phyloP scores from a whole-genome alignment of 2,888 invertebrate genomes.

The Steinernema hermaphroditum region DNA sequence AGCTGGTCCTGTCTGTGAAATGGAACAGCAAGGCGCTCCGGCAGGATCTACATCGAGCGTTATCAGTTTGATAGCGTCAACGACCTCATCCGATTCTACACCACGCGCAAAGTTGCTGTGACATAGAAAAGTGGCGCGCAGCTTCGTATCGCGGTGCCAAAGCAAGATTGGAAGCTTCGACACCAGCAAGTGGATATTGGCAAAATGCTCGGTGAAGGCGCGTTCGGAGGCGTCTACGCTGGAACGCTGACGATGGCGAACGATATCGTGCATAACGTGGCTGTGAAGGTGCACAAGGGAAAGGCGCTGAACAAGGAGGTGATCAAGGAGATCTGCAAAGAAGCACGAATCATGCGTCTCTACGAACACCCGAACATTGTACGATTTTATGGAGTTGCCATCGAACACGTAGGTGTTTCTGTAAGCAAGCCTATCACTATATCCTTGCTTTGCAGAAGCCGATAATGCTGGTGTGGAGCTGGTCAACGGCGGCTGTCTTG shows the following conservation, averaged over 20 bases:
- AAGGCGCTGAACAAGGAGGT: slow-evolving; percentile 48
- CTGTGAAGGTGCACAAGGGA: slow-evolving; percentile 54
- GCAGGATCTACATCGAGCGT: slow-evolving; percentile 36
- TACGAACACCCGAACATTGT: slow-evolving; percentile 54
- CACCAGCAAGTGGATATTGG: slow-evolving; percentile 49
- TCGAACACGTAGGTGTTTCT: slow-evolving; percentile 42
- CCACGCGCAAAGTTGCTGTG: slow-evolving; percentile 41
- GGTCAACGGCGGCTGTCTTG: slow-evolving; percentile 47
- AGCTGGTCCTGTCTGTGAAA: slow-evolving; percentile 46
- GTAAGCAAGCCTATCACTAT: no score
- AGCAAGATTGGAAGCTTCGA: slow-evolving; percentile 52
- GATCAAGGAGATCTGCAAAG: slow-evolving; percentile 54
- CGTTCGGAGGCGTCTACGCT: slow-evolving; percentile 52
- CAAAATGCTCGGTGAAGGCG: slow-evolving; percentile 54
- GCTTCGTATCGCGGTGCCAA: slow-evolving; percentile 46
- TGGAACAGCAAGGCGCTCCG: slow-evolving; percentile 43
- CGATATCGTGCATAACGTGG: slow-evolving; percentile 38
- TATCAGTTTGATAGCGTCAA: slow-evolving; percentile 35
- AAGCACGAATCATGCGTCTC: slow-evolving; percentile 52
- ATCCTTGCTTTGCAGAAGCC: slow-evolving; percentile 41
- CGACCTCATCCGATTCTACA: slow-evolving; percentile 39
- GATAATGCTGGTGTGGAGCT: slow-evolving; percentile 53
- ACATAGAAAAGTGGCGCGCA: slow-evolving; percentile 43
- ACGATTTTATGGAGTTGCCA: slow-evolving; percentile 50
- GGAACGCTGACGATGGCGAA: slow-evolving; percentile 42